A percentile compares a stretch with the other conserved stretches of the same genome.
These are phyloP conservation scores for Amyelois transitella DNA, from an alignment of 1,140 invertebrate species.

Conservation along the genomic window DNA sequence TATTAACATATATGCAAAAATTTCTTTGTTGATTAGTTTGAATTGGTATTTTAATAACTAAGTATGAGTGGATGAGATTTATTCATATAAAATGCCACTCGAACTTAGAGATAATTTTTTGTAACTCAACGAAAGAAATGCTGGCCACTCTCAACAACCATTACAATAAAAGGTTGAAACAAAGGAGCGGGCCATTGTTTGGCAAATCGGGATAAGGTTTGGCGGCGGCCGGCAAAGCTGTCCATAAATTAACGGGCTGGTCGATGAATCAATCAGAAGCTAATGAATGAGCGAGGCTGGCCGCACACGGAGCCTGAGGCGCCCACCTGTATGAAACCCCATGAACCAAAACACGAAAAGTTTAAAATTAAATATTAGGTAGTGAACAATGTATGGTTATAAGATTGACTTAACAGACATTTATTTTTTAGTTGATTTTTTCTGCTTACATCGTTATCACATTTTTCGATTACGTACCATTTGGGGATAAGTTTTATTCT, in stretches of 20 bases:
- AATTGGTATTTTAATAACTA: too few species aligned
- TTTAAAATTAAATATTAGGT: too few species aligned
- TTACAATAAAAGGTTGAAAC: conserved; percentile 15
- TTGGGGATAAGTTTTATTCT: too few species aligned
- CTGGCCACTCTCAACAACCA: neutral
- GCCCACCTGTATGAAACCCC: conserved; percentile 5
- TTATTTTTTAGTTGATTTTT: too few species aligned
- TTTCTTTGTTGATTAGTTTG: too few species aligned
- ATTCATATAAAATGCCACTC: too few species aligned
- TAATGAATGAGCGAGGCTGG: conserved; percentile 49
- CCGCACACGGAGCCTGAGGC: conserved; percentile 42
- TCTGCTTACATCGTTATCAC: too few species aligned
- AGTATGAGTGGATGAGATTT: too few species aligned
- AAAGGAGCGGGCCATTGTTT: conserved; percentile 40
- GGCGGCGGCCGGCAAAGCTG: conserved; percentile 36
- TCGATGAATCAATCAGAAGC: conserved; percentile 63
- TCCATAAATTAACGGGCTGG: conserved; percentile 50
- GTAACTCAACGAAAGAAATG: neutral
- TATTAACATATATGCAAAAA: too few species aligned
- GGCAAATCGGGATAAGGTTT: conserved; percentile 23
- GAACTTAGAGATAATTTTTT: neutral
- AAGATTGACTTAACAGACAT: too few species aligned
- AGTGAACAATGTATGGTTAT: too few species aligned
- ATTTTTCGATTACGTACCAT: too few species aligned
- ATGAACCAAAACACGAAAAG: neutral